phyloP scores from a whole-genome alignment of 2,888 invertebrate species.

The Lucinisca nassula region DNA sequence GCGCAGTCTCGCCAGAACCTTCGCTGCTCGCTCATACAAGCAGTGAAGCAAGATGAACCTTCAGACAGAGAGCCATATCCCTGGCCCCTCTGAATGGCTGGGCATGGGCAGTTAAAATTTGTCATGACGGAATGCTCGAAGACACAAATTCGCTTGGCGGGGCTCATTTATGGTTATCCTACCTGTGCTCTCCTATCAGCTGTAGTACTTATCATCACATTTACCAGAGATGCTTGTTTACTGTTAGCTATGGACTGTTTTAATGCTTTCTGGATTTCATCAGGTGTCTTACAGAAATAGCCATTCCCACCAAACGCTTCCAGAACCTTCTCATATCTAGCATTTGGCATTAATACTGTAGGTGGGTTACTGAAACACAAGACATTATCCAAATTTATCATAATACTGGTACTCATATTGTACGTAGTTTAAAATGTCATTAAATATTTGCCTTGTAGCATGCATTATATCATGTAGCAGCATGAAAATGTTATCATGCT shows the following conservation, averaged over 20 bases:
- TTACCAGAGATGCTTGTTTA: slow-evolving; percentile 95
- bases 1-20: too few species aligned
- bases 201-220: slow-evolving; percentile 95
- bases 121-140: too few species aligned
- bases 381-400: not conserved
- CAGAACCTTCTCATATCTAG: slow-evolving; percentile 97
- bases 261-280: slow-evolving; percentile 93
- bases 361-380: slow-evolving; percentile 93
- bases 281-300: slow-evolving; percentile 93
- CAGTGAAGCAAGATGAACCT: too few species aligned
- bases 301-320: slow-evolving; percentile 95
- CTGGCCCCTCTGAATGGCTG: too few species aligned
- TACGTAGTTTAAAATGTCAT: not conserved
- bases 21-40: too few species aligned
- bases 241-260: slow-evolving; percentile 91
- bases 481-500: too few species aligned
- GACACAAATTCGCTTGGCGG: too few species aligned
- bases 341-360: slow-evolving; percentile 93
- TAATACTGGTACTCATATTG: too few species aligned
- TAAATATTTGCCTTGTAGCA: too few species aligned
- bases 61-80: too few species aligned
- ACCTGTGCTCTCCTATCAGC: slow-evolving; percentile 96
- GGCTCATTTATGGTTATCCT: not conserved
- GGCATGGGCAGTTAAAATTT: too few species aligned
- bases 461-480: too few species aligned